Base-by-base conservation (phyloP, 2,113 vertebrate species). In the Natator depressus region DNA sequence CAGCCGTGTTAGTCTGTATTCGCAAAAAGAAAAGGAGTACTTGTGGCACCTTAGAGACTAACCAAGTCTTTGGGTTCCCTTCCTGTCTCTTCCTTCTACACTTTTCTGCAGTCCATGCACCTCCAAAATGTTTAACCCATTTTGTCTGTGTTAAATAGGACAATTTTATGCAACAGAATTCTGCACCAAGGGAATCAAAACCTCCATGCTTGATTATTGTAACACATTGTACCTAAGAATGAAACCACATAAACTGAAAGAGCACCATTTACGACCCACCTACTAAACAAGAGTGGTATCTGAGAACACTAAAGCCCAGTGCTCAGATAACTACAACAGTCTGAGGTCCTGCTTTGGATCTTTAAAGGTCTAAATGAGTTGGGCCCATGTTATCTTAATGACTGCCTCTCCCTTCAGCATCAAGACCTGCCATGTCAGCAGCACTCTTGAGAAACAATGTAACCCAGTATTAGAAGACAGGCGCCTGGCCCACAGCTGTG, bases 91-190 rank as follows among this genome's bases (percentile, higher is more conserved):
- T 72, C 65, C 65, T 72, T 72, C n/a, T n/a, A 72, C 19, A 22
- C 31, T 72, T n/a, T 69, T 10, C 9, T 38, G 19, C 35, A 72
- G 38, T 38, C 35, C 35, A 38, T 10, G 19, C n/a, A 72, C 65
- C 17, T 20, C n/a, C n/a, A 72, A n/a, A 38, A n/a, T 38, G n/a
- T 72, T 20, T 20, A 72, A 38, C n/a, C 53, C 17, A 72, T 85
- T 38, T 13, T 24, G 2, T 42, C 8, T 35, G 8, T 11, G 83
- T 91, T 88, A 25, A 46, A 17, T 13, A 76, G 31, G 85, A 82
- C 0, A 0, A 10, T 86, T 86, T 88, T 65, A 38, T 78, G 13
- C 35, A 89, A 8, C 4, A 20, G 4, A 20, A 7, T 35, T 3
- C 3, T 93, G 59, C 80, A 14, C 11, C 17, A 25, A 38, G 94